Evolutionary conservation across 2,797 vertebrate genomes (phyloP), one percentile per base, ranked within the genome.

Genomic region (Cygnus olor): DNA sequence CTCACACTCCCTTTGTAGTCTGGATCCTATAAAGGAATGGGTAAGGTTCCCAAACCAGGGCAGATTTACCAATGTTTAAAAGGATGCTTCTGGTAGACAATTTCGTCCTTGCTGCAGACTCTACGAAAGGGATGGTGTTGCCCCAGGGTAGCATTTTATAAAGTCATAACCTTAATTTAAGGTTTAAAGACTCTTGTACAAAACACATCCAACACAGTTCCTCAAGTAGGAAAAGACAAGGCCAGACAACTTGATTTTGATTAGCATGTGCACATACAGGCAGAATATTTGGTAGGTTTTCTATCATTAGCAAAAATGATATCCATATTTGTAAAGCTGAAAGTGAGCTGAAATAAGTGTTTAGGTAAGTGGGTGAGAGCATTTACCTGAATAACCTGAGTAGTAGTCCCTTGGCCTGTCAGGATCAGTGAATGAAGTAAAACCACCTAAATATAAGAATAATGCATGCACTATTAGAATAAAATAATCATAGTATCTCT

Each of bases 371-470:
- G 6, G 25, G 13, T 51, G 21, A 93, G 9, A 84, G 24, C n/a
- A 58, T 81, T 53, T 49, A 97, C 97, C 95, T 82, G 96, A 78
- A 77, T 74, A 90, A 96, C 97, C 95, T 79, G 96, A 76, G 66
- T 72, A 90, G 80, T 93, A 84, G 58, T 88, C 77, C n/a, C 95
- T 88, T 27, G 79, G 93, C 40, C 88, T 94, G 70, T 68, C 60
- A 76, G 92, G 86, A 28, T 74, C 86, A 94, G 87, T 54, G 44
- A 89, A 89, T 57, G 93, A 95, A 78, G 86, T 74, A 88, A 94
- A 6, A 10, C 70, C 92, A 93, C 88, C 96, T 97, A 88, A 71
- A 66, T 56, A 17, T 15, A 78, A 44, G 11, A 90, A 66, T 6
- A 84, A 87, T 4, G 6, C 3, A 40, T 4, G 32, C 21, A 45